Base-by-base conservation (phyloP, 2,888 invertebrate genomes). In the Baronia brevicornis region DNA sequence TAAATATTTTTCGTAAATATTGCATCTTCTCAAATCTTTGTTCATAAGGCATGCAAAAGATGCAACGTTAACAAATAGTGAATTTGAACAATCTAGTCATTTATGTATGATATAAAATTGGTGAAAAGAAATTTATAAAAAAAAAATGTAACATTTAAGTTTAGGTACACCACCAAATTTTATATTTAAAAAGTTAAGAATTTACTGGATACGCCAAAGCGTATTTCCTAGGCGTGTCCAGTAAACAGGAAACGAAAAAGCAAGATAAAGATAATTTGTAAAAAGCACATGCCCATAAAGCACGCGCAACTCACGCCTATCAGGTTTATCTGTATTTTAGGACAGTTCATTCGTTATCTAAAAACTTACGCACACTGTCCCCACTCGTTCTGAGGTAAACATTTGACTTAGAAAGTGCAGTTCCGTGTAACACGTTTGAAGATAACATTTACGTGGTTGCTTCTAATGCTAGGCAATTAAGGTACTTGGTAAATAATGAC, bases 391-490 rank as follows among this genome's bases (percentile, higher is more conserved):
- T 49, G 69, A 61, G 64, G 54, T 63, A 73, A 84, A 84, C 68
- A 80, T 84, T 82, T 80, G 67, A 70, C 57, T 71, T 80, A 80
- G 82, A 84, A 82, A 84, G 84, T 84, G 80, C 73, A 71, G 74
- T 79, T 77, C 66, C 78, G 70, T 82, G 84, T 82, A 75, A 67
- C 65, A 61, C 66, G 74, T 69, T 50, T 55, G 59, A 44, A 74
- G 74, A 79, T 79, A 77, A 74, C 54, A 50, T 61, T 53, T 58
- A 61, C 68, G 62, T 58, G 65, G 53, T 53, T 70, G 63, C 69
- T 71, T 65, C 58, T 60, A 53, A 58, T 66, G 66, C 63, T 60
- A 67, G 60, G 60, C 65, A 72, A 78, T 73, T 68, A 49, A 51
- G 54, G 69, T 68, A 67, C 63, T 62, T 54, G 44, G 35, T 36